phyloP scores from a whole-genome alignment of 1,140 invertebrate genomes.

The Anastrepha ludens region DNA sequence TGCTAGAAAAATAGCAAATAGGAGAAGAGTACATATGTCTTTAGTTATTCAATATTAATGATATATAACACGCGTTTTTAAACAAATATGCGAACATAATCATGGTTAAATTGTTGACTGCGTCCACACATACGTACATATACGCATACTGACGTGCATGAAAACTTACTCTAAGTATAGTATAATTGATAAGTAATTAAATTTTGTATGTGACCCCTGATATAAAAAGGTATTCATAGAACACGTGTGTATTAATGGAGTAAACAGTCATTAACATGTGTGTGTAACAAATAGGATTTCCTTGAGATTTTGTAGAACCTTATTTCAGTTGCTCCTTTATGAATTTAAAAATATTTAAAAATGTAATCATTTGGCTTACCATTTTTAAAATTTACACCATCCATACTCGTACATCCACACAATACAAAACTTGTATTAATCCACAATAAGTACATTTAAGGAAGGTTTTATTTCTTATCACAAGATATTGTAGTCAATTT shows the following conservation, averaged over 20 bases:
- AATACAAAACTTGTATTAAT: neutral
- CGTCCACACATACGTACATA: slow-evolving; percentile 17
- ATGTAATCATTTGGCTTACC: neutral
- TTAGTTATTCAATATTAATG: slow-evolving; percentile 37
- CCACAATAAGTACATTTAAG: neutral
- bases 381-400: neutral
- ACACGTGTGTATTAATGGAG: neutral
- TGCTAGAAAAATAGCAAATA: slow-evolving; percentile 36
- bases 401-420: neutral
- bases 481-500: neutral
- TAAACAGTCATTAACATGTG: neutral
- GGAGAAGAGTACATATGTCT: neutral
- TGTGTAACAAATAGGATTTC: neutral
- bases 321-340: neutral
- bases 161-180: slow-evolving; percentile 24
- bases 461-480: neutral
- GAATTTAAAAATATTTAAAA: neutral
- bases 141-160: slow-evolving; percentile 14
- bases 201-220: neutral
- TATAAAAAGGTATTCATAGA: neutral
- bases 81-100: slow-evolving; percentile 34
- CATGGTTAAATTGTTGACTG: slow-evolving; percentile 42
- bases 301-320: neutral
- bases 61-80: neutral
- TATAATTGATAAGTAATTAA: slow-evolving; percentile 31